Evolutionary conservation across 1,140 invertebrate genomes (phyloP).

Genomic region (Drosophila ohnishii): DNA sequence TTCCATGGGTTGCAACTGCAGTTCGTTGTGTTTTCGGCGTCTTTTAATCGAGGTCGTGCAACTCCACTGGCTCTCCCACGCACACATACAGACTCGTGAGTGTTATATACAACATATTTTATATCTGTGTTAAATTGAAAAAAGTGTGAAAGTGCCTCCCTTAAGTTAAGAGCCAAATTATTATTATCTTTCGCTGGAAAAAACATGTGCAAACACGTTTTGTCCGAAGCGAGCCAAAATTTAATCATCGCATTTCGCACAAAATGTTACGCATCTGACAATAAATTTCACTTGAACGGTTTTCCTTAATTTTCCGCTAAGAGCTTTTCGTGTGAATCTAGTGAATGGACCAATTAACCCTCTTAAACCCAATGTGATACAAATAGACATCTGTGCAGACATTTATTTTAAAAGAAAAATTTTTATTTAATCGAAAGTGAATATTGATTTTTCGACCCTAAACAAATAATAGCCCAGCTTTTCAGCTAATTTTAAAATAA

Average conservation of each 20-base stretch:
- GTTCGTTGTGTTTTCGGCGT: background rate
- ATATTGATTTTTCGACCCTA: background rate
- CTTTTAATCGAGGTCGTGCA: constrained; percentile 24
- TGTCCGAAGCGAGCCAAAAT: constrained; percentile 10
- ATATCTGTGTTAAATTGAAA: background rate
- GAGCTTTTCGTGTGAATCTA: constrained; percentile 54
- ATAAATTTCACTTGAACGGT: constrained; percentile 32
- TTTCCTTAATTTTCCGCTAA: constrained; percentile 14
- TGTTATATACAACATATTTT: background rate
- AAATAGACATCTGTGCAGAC: accelerated
- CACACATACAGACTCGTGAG: background rate
- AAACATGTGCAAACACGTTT: constrained; percentile 30
- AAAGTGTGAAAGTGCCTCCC: constrained; percentile 29
- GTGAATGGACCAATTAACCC: constrained; percentile 51
- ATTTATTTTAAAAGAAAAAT: background rate
- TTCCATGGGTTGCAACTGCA: constrained; percentile 39
- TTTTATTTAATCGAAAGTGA: background rate
- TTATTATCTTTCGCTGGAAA: constrained; percentile 38
- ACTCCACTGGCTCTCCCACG: constrained; percentile 1
- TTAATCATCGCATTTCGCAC: constrained; percentile 30
- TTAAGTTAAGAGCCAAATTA: constrained; percentile 37
- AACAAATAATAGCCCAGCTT: background rate
- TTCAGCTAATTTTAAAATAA: background rate
- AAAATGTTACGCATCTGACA: constrained; percentile 24
- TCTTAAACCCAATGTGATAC: background rate